Evolutionary conservation across 2,888 invertebrate genomes (phyloP).

Genomic region (Caenorhabditis drosophilae): DNA sequence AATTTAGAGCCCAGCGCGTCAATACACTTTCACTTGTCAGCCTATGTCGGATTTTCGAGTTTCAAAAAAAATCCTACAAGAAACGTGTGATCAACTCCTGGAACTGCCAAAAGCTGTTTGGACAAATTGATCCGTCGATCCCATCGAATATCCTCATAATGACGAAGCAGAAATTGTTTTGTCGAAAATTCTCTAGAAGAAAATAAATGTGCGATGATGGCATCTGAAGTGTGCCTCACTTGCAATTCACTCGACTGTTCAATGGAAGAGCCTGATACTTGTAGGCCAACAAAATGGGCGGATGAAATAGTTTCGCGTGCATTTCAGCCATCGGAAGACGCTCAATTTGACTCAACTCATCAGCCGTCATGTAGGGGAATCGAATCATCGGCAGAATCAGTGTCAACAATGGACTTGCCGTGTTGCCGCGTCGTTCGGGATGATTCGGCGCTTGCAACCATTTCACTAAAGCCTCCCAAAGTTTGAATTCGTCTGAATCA

Average conservation of each 20-base stretch:
- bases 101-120: constrained; percentile 35
- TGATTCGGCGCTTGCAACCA: constrained; percentile 69
- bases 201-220: too few species aligned
- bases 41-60: too few species aligned
- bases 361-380: constrained; percentile 93
- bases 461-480: constrained; percentile 70
- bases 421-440: constrained; percentile 65
- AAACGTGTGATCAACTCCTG: constrained; percentile 49
- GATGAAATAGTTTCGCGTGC: constrained; percentile 69
- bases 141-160: constrained; percentile 72
- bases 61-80: constrained; percentile 18
- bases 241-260: constrained; percentile 63
- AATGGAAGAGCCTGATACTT: constrained; percentile 71
- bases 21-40: too few species aligned
- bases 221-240: too few species aligned
- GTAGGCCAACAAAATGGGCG: constrained; percentile 70
- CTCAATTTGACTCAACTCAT: constrained; percentile 83
- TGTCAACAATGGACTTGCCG: constrained; percentile 53
- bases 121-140: constrained; percentile 69
- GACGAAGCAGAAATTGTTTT: constrained; percentile 69
- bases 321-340: constrained; percentile 76
- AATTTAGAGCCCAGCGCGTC: too few species aligned
- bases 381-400: constrained; percentile 59
- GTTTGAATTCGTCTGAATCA: constrained; percentile 69
- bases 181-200: constrained; percentile 68